Conservation (phyloP, 2,797 vertebrate species). For the Ibycter americanus region DNA sequence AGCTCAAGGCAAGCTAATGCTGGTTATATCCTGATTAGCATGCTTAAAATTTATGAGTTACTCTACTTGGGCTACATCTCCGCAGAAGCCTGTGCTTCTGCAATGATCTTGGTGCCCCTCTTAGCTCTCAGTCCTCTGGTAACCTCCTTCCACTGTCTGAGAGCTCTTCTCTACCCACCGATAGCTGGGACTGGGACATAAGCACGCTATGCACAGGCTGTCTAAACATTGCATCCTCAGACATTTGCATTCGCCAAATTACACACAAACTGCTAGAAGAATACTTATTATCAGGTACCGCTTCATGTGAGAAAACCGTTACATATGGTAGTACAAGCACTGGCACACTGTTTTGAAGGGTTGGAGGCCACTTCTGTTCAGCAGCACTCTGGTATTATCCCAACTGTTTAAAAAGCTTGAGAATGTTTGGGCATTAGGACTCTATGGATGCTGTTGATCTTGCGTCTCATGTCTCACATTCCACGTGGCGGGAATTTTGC, state of each 20-base stretch:
- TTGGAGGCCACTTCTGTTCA: background rate
- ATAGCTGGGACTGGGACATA: background rate
- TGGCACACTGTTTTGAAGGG: background rate
- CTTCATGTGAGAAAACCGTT: background rate
- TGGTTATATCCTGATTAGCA: background rate
- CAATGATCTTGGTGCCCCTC: background rate
- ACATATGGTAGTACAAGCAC: accelerated
- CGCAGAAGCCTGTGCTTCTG: background rate
- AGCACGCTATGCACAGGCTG: background rate
- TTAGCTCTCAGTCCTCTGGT: background rate
- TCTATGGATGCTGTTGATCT: background rate
- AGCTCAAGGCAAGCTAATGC: background rate
- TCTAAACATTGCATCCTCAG: background rate
- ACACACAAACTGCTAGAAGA: background rate
- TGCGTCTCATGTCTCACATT: background rate
- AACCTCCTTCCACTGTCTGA: background rate
- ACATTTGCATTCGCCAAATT: background rate
- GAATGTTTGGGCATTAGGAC: background rate
- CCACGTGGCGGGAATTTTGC: background rate
- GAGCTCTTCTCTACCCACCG: accelerated
- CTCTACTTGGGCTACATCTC: background rate
- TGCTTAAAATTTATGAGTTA: background rate
- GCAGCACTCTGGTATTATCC: background rate
- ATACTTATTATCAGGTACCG: background rate
- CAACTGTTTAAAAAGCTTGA: background rate